Base-by-base conservation (phyloP, 2,888 invertebrate species). In the Amblyteles armatorius region DNA sequence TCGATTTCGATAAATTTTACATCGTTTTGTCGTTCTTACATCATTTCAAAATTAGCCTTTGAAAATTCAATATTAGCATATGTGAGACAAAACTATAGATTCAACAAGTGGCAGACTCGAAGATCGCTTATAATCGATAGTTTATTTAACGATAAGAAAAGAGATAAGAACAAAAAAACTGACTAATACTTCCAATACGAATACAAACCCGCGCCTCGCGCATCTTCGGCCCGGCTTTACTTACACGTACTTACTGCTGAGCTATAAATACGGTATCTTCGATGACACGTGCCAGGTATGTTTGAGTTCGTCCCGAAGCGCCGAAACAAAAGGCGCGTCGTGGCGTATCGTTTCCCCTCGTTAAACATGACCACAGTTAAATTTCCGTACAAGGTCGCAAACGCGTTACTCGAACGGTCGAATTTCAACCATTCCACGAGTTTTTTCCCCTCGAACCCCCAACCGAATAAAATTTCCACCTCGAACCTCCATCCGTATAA, bases 271-370 rank as follows among this genome's bases (percentile, higher is more conserved):
- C 11, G 22, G 11, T 40, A 40, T 73, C 13, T 13, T 57, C 68
- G 7, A 57, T 69, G 69, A 78, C 52, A 9, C 4, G 7, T 9
- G 19, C 4, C 11, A 9, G 48, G 1, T 52, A 33, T 69, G 26
- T 78, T 79, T 71, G 78, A 60, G 36, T 33, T 71, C 11, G 50
- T 63, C 69, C 16, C 33, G 7, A 71, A 77, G 69, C 69, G 80
- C 91, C 90, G 91, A 91, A 91, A 90, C 91, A 91, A 92, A 92
- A 76, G 86, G 79, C 91, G 89, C 91, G 85, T 91, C 44, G 13
- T 67, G 16, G 52, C 33, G 60, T 9, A 50, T 29, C 86, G 57
- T 79, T 87, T 87, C 82, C 76, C 22, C 82, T 84, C 74, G 65
- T 71, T 63, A 29, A 69, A 79, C 13, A 60, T 60, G 40, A 40